A percentile compares a stretch with the other conserved stretches of the same genome.
These are phyloP conservation scores for Macrotis lagotis DNA, from an alignment of 2,113 vertebrate genomes.

Conservation along the genomic window DNA sequence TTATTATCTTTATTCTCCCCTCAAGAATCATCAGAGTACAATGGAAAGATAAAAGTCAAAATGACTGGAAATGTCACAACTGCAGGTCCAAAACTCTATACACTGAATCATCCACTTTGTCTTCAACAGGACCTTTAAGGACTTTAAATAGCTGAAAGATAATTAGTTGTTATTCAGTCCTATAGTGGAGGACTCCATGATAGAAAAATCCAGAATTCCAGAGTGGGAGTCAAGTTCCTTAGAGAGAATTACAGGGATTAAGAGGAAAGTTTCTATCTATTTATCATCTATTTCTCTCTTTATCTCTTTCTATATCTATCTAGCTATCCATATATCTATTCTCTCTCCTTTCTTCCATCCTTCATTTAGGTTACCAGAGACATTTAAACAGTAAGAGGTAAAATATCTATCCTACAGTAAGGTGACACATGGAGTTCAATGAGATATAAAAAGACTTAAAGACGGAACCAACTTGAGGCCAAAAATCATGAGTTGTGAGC, in stretches of 20 bases:
- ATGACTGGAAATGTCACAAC: neutral
- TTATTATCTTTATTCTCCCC: neutral
- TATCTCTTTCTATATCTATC: too few relatives aligned
- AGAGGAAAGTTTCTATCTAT: neutral
- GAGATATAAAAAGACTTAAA: neutral
- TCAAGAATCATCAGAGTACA: neutral
- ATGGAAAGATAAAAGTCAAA: neutral
- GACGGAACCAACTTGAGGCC: neutral
- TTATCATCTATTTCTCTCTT: neutral
- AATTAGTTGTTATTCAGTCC: neutral
- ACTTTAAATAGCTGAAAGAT: neutral
- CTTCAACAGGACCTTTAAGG: neutral
- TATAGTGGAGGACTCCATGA: neutral
- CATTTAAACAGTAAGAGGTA: neutral
- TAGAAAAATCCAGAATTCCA: neutral
- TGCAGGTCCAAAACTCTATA: neutral
- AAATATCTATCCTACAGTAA: neutral
- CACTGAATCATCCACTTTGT: neutral
- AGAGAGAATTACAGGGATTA: neutral
- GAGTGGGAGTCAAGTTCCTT: neutral
- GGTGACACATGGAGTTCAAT: neutral
- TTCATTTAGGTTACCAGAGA: neutral
- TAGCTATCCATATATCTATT: too few relatives aligned
- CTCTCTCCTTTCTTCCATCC: neutral
- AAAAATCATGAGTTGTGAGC: neutral